Evolutionary conservation across 2,113 vertebrate species (phyloP).

Genomic region (Neopipo cinnamomea): DNA sequence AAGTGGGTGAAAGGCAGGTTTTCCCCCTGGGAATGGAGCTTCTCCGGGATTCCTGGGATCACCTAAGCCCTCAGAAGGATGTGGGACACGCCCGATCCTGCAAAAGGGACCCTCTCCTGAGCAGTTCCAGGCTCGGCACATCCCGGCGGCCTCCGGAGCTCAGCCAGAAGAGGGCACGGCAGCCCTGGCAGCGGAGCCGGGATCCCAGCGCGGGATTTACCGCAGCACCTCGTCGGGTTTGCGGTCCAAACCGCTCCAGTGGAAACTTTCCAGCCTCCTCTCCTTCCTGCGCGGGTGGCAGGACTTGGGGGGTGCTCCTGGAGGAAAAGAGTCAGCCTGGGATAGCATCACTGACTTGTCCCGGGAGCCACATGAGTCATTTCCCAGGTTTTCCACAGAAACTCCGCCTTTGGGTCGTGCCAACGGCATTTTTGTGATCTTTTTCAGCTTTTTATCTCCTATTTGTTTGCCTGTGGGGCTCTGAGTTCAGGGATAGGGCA

Average conservation of each 20-base stretch:
- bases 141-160: accelerated
- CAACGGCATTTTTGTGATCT: background rate
- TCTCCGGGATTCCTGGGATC: background rate
- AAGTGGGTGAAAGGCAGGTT: background rate
- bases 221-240: background rate
- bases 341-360: accelerated
- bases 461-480: background rate
- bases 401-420: background rate
- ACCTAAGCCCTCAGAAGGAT: background rate
- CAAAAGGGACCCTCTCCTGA: accelerated
- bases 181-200: background rate
- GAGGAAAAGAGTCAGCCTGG: background rate
- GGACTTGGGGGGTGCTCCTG: background rate
- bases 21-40: background rate
- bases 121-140: background rate
- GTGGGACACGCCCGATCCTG: background rate
- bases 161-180: background rate
- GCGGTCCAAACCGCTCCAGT: background rate
- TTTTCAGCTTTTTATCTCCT: background rate
- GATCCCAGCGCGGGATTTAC: background rate
- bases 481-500: background rate
- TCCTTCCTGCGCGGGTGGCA: background rate
- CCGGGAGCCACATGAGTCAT: background rate
- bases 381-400: background rate
- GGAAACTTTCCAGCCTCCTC: background rate